Base-by-base conservation (phyloP, 2,888 invertebrate species). In the Lumbricus terrestris region DNA sequence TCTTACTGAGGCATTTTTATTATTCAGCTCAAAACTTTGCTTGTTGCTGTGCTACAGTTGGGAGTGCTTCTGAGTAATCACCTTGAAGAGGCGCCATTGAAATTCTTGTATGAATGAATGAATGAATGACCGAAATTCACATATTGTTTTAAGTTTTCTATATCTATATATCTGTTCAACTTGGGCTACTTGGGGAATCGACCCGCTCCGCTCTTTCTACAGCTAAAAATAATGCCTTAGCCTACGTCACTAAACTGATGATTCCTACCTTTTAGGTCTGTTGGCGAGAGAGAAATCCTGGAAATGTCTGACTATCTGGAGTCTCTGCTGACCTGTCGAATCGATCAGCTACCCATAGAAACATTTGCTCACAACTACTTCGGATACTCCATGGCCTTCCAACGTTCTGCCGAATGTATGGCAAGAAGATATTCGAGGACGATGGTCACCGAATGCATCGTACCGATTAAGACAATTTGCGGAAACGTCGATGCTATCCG, bases 331-430 rank as follows among this genome's bases (percentile, higher is more conserved):
- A 42, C 38, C 6, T 88, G 88, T 40, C 37, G 88, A 47, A 33
- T 38, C 42, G 88, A 88, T 18, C 5, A 29, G 6, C 88, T 88
- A 18, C 88, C 88, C 6, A 20, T 88, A 0, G 88, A 88, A 47
- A 88, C 88, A 5, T 47, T 88, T 37, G 88, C 88, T 33, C 88
- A 88, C 88, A 33, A n/a, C 38, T 88, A 42, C 18, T 34, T 88
- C 23, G 33, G 37, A 18, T 37, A 40, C 18, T 3, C 88, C 40
- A 37, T 0, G 38, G 88, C 40, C 0, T 34, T 88, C 20, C 0
- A 18, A 34, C 37, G 33, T 34, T 11, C 37, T 1, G n/a, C 33
- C 37, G 35, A 47, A 20, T 88, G 88, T 42, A 16, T 40, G 2
- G 40, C 33, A 23, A 33, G 88, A 33, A 47, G 33, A 34, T 34